Percentiles rank a stretch among this genome's conserved stretches.
phyloP scores from a whole-genome alignment of 35 echinoderm and acorn worm species.

The Heliocidaris tuberculata region DNA sequence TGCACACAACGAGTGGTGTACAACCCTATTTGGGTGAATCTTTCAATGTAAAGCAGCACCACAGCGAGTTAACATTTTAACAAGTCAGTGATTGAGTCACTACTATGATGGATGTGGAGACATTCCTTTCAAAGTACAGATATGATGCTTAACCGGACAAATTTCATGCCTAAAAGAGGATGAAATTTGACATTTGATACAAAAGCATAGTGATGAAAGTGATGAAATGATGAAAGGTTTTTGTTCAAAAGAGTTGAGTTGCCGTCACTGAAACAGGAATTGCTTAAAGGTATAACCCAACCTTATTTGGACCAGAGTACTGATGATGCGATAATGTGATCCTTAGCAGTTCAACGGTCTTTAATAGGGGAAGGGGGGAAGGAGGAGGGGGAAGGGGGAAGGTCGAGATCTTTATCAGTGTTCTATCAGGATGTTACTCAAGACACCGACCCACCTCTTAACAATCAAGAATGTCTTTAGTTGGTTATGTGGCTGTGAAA shows the following conservation, averaged over 20 bases:
- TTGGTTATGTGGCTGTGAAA: not conserved
- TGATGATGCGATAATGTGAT: not conserved
- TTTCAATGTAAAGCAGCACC: not conserved
- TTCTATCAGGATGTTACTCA: not conserved
- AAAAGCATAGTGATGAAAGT: not conserved
- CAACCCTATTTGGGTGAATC: not conserved
- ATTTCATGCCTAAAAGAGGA: conserved; percentile 16
- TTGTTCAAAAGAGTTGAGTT: not conserved
- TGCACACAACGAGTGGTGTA: not conserved
- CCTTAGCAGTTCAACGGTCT: not conserved
- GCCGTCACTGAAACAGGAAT: not conserved
- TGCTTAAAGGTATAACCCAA: not conserved
- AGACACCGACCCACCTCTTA: not conserved
- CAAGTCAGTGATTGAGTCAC: no score
- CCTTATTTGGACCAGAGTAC: not conserved
- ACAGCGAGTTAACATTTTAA: no score
- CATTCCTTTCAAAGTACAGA: not conserved
- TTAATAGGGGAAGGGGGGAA: not conserved
- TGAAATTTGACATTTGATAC: conserved; percentile 18
- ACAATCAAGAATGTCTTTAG: not conserved
- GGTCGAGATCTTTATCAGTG: not conserved
- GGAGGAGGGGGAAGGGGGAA: not conserved
- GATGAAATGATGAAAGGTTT: no score
- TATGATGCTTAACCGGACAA: not conserved
- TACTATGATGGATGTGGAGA: not conserved